Conservation (phyloP, 2,888 invertebrate species). For the Orthosia gothica region DNA sequence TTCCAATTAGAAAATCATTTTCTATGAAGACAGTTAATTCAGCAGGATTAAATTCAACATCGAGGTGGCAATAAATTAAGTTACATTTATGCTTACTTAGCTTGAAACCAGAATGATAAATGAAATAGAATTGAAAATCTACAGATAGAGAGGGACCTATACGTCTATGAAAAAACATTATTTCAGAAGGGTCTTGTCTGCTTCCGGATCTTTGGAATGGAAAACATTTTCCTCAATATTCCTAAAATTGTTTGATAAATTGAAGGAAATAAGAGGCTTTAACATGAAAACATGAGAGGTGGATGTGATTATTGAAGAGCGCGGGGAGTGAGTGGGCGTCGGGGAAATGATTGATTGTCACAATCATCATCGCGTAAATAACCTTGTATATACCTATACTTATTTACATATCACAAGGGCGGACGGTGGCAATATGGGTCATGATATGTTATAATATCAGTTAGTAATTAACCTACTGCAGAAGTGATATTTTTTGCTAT, state of each 20-base stretch:
- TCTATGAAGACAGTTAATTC: slow-evolving; percentile 3
- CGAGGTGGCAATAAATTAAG: neutral
- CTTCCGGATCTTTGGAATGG: slow-evolving; percentile 11
- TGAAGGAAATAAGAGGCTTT: slow-evolving; percentile 18
- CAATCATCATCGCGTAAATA: neutral
- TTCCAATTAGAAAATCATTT: slow-evolving; percentile 11
- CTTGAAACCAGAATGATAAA: neutral
- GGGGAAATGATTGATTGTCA: slow-evolving; percentile 15
- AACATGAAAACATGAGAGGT: slow-evolving; percentile 9
- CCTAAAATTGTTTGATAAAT: neutral
- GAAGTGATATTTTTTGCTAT: too few relatives aligned
- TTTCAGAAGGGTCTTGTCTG: slow-evolving; percentile 5
- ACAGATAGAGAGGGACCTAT: too few relatives aligned
- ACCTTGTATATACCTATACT: neutral
- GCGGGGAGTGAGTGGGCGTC: too few relatives aligned
- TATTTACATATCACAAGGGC: neutral
- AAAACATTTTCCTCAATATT: slow-evolving; percentile 1
- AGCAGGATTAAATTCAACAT: neutral
- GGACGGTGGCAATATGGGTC: neutral
- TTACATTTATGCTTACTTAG: neutral
- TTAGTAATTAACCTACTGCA: neutral
- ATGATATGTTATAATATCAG: neutral
- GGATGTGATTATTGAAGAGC: neutral
- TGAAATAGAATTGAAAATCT: neutral
- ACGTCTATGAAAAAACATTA: slow-evolving; percentile 7